Evolutionary conservation across 2,113 vertebrate genomes (phyloP).

Genomic region (Sminthopsis crassicaudata): DNA sequence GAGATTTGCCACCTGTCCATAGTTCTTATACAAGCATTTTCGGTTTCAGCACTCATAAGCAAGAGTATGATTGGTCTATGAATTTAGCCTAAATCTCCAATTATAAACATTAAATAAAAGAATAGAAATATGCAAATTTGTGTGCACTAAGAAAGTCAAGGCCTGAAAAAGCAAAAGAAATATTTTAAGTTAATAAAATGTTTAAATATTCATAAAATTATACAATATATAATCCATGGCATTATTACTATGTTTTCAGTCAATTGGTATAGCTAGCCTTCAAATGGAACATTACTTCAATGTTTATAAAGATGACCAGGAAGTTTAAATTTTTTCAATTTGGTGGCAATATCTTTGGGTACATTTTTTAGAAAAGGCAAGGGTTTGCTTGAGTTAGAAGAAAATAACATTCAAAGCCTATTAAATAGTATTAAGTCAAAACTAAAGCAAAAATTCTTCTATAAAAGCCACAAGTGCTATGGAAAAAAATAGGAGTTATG

Average conservation of each 20-base stretch:
- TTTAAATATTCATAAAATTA: slow-evolving; percentile 49
- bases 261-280: slow-evolving; percentile 23
- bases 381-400: no score
- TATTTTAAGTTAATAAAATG: background rate
- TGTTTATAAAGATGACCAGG: slow-evolving; percentile 38
- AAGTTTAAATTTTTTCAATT: slow-evolving; percentile 6
- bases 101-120: slow-evolving; percentile 36
- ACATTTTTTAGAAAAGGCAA: background rate
- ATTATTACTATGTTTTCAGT: background rate
- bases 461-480: slow-evolving; percentile 25
- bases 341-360: background rate
- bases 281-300: background rate
- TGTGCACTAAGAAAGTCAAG: background rate
- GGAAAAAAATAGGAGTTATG: slow-evolving; percentile 19
- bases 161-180: slow-evolving; percentile 16
- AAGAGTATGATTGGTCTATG: background rate
- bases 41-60: background rate
- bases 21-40: slow-evolving; percentile 13
- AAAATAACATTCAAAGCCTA: no score
- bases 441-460: background rate
- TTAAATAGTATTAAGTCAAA: background rate
- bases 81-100: slow-evolving; percentile 29
- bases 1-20: background rate
- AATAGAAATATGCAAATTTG: background rate
- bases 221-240: background rate